Percentiles rank a stretch among this genome's conserved stretches.
Conservation (phyloP, 2,888 invertebrate genomes). For the Cheiracanthium punctorium region DNA sequence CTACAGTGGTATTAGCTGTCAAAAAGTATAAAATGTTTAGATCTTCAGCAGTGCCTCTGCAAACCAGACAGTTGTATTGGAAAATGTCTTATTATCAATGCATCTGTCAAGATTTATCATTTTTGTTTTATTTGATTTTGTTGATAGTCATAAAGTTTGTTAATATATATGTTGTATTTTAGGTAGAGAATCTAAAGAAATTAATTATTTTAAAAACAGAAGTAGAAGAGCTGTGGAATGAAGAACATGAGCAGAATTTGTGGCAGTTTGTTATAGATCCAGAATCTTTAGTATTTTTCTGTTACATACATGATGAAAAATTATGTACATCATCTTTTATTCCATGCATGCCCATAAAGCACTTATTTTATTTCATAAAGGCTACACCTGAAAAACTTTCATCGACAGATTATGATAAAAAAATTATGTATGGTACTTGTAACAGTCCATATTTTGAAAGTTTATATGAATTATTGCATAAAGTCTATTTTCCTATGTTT, state of each 20-base stretch:
- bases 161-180: neutral
- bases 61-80: too few species aligned
- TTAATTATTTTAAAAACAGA: constrained; percentile 35
- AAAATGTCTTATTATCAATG: too few species aligned
- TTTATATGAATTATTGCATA: constrained; percentile 22
- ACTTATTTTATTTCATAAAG: constrained; percentile 52
- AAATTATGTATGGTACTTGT: constrained; percentile 38
- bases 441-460: constrained; percentile 51
- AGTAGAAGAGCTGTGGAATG: constrained; percentile 39
- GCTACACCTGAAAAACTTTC: constrained; percentile 24
- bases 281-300: constrained; percentile 20
- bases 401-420: constrained; percentile 18
- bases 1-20: too few species aligned
- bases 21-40: too few species aligned
- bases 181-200: constrained; percentile 58
- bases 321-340: constrained; percentile 18
- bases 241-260: constrained; percentile 48
- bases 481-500: constrained; percentile 52
- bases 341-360: constrained; percentile 10
- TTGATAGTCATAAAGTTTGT: too few species aligned
- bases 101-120: too few species aligned
- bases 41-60: too few species aligned
- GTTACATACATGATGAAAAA: constrained; percentile 24
- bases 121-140: too few species aligned
- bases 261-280: constrained; percentile 59